Percentiles rank a stretch among this genome's conserved stretches.
Conservation (phyloP, 2,888 invertebrate genomes). For the Euproctis similis region DNA sequence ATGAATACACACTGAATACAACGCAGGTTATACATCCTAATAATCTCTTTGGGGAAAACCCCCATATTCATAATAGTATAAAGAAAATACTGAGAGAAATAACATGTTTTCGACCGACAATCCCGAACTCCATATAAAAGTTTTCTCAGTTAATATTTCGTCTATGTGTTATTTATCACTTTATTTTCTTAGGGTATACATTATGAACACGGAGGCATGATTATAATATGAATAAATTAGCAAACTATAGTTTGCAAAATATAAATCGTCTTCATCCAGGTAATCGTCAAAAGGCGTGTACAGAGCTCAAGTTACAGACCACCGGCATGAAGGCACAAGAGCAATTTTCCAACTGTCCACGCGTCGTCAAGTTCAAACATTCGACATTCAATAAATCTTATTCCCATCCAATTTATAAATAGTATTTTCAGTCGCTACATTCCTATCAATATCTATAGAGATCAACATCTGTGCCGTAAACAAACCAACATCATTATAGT, state of each 20-base stretch:
- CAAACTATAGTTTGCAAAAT: conserved; percentile 50
- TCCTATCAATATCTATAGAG: conserved; percentile 23
- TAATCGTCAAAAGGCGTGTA: conserved; percentile 43
- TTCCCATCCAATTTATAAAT: no score
- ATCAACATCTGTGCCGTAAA: conserved; percentile 55
- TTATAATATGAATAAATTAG: conserved; percentile 40
- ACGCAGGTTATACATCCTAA: conserved; percentile 44
- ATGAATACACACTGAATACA: conserved; percentile 46
- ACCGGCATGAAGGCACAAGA: conserved; percentile 66
- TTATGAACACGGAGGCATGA: no score
- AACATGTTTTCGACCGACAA: no score
- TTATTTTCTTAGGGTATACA: no score
- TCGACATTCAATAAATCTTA: conserved; percentile 13
- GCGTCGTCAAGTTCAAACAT: conserved; percentile 36
- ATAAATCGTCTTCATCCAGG: conserved; percentile 36
- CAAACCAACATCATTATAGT: conserved; percentile 40
- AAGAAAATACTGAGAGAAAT: no score
- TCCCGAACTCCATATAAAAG: no score
- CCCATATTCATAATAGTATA: no score
- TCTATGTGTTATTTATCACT: no score
- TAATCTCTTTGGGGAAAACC: conserved; percentile 72
- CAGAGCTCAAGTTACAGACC: conserved; percentile 37
- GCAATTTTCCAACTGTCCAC: conserved; percentile 56
- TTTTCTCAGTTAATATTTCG: no score
- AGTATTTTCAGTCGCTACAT: conserved; percentile 10